phyloP scores from a whole-genome alignment of 2,113 vertebrate species.

The Chinchilla lanigera region DNA sequence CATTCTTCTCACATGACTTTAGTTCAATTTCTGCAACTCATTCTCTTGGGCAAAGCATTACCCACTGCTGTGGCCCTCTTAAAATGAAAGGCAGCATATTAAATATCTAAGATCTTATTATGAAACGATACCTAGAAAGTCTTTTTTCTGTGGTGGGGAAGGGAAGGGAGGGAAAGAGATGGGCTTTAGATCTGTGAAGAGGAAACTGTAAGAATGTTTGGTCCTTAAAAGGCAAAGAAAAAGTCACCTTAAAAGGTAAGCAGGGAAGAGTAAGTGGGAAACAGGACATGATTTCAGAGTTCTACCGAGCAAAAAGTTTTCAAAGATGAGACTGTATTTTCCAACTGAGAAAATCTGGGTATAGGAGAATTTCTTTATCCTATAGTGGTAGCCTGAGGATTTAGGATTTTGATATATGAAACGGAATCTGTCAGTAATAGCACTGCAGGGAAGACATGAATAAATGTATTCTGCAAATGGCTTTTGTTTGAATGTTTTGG shows the following conservation, averaged over 20 bases:
- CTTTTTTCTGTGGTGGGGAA: not conserved
- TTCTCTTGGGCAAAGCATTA: slow-evolving; percentile 7
- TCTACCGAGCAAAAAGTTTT: not conserved
- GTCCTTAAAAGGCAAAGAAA: not conserved
- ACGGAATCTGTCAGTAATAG: not conserved
- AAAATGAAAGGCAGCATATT: not conserved
- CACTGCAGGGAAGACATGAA: not conserved
- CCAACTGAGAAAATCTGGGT: not conserved
- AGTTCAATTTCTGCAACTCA: not conserved
- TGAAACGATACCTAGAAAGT: slow-evolving; percentile 13
- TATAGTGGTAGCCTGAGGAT: not conserved
- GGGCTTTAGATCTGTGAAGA: not conserved
- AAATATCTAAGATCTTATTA: not conserved
- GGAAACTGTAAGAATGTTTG: not conserved
- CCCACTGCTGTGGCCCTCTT: not conserved
- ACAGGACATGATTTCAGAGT: not conserved
- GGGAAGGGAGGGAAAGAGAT: not conserved
- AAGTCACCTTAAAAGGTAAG: not conserved
- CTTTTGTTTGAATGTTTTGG: not conserved
- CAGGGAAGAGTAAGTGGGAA: not conserved
- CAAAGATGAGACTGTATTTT: not conserved
- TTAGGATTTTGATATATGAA: slow-evolving; percentile 19
- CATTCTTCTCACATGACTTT: not conserved
- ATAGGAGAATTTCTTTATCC: not conserved
- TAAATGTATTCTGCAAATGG: not conserved